Base-by-base conservation (phyloP, 1,140 invertebrate genomes). In the Danaus plexippus region DNA sequence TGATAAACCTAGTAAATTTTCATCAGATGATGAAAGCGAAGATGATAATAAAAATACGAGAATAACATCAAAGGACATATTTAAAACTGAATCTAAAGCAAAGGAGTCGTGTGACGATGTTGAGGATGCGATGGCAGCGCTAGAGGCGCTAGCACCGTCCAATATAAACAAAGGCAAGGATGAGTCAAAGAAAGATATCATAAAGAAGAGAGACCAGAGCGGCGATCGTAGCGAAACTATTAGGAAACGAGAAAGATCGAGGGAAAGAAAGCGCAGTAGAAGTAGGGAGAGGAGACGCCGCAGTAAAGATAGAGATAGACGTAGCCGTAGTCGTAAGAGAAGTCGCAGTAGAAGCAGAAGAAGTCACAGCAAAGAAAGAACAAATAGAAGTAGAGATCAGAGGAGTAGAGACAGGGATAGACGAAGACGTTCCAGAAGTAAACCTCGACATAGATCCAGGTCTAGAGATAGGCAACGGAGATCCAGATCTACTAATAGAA, bases 101-200 rank as follows among this genome's bases (percentile, higher is more conserved):
- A 86, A 71, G 56, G 57, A 54, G 66, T 59, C 49, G 2, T 81
- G 73, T 56, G 79, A 85, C 71, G 89, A 90, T 71, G 86, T 93
- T 46, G 92, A 95, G 11, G 92, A 94, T 77, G 92, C 95, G 45
- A 96, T 99, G 94, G 92, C 93, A 47, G 94, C 95, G 67, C 88
- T 98, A 46, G 96, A 98, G 87, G 94, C 95, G 11, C 80, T 98
- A 12, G 94, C 96, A 9, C 95, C 95, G 47, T 83, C 77, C n/a
- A 75, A 80, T 32, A 61, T 61, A 40, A 51, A 18, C 3, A 9
- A 11, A 12, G 67, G 60, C 41, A 61, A 57, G n/a, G 67, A 73
- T 57, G 54, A 67, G 9, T 70, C 43, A 59, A 85, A 80, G 66
- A 84, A 69, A 69, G 76, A 72, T 52, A 73, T 64, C 48, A 57